These are phyloP conservation scores for Bombus superbus DNA, from an alignment of 1,140 invertebrate species.

Conservation along the genomic window DNA sequence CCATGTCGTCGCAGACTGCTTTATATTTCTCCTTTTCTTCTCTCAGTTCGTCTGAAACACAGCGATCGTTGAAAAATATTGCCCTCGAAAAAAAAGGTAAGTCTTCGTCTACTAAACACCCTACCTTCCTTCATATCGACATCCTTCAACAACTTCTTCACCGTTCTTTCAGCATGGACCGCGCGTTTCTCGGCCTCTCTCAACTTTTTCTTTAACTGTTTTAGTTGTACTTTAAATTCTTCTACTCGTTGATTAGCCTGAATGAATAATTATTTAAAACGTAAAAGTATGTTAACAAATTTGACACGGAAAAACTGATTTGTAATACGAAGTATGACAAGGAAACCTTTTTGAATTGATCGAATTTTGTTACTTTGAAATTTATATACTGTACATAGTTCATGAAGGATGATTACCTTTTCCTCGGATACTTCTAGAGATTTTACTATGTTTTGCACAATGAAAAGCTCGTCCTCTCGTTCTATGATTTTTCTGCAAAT, in stretches of 20 bases:
- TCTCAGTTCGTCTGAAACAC: conserved; percentile 87
- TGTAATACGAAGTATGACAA: background rate
- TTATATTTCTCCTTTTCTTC: conserved; percentile 88
- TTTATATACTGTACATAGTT: background rate
- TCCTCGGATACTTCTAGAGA: conserved; percentile 81
- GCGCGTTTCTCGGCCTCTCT: conserved; percentile 81
- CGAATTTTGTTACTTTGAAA: background rate
- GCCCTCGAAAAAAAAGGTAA: background rate
- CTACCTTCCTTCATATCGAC: conserved; percentile 81
- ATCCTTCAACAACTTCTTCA: conserved; percentile 78
- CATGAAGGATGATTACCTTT: conserved; percentile 68
- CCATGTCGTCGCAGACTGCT: conserved; percentile 89
- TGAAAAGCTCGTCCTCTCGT: conserved; percentile 81
- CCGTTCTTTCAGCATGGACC: conserved; percentile 76
- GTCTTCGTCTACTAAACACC: background rate
- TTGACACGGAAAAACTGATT: background rate
- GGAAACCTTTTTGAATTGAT: too few relatives aligned
- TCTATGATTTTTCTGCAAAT: conserved; percentile 79
- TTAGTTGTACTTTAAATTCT: conserved; percentile 79
- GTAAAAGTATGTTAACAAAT: too few relatives aligned
- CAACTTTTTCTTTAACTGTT: conserved; percentile 76
- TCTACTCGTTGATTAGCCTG: conserved; percentile 81
- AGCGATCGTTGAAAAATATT: background rate
- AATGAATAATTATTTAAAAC: conserved; percentile 6
- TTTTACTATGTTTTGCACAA: conserved; percentile 82